Evolutionary conservation across 2,113 vertebrate species (phyloP).

Genomic region (Sapajus apella): DNA sequence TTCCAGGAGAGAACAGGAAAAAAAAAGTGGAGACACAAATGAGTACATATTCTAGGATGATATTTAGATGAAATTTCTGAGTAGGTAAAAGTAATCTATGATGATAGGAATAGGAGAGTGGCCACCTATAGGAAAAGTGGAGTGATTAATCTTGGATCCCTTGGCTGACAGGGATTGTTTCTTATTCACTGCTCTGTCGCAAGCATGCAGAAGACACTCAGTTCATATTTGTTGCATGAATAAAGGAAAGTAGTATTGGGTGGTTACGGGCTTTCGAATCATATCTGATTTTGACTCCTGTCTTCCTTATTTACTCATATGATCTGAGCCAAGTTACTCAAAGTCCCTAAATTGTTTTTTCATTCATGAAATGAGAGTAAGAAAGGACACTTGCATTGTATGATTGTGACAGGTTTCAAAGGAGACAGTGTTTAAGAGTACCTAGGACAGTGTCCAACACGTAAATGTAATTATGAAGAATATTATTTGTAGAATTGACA

Average conservation of each 20-base stretch:
- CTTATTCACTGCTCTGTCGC: neutral
- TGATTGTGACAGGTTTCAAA: neutral
- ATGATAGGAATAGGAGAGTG: neutral
- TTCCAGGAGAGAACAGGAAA: neutral
- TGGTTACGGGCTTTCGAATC: neutral
- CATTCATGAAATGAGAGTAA: neutral
- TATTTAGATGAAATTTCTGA: neutral
- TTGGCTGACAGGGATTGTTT: neutral
- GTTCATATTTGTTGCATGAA: neutral
- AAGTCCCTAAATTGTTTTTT: neutral
- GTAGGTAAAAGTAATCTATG: neutral
- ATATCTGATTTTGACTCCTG: neutral
- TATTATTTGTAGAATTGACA: constrained; percentile 5
- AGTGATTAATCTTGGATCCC: neutral
- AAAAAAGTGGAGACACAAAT: neutral
- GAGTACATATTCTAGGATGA: neutral
- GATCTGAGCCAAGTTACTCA: neutral
- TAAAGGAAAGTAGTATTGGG: neutral
- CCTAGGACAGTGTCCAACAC: neutral
- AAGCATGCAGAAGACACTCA: neutral
- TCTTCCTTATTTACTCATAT: neutral
- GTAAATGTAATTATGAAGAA: constrained; percentile 19
- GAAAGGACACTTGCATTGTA: neutral
- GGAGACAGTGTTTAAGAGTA: neutral
- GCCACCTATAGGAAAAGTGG: neutral